Evolutionary conservation across 2,113 vertebrate genomes (phyloP).

Genomic region (Chloebia gouldiae): DNA sequence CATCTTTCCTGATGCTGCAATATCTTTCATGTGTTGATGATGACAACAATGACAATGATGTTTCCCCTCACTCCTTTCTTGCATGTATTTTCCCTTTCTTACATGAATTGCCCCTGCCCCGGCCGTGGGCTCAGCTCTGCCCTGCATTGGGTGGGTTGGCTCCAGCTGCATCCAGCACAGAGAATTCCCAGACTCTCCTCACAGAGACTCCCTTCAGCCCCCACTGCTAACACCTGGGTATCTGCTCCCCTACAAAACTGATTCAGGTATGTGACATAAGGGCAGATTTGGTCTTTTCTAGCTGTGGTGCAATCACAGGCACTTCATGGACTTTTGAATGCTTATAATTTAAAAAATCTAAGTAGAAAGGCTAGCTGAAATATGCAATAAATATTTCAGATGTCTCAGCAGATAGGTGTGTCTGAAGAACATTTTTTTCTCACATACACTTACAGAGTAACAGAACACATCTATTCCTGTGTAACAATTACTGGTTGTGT

Average conservation of each 20-base stretch:
- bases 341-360: neutral
- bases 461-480: neutral
- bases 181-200: neutral
- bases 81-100: fast-evolving
- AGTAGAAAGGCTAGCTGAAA: neutral
- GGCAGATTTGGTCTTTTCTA: neutral
- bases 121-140: fast-evolving
- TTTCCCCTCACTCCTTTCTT: neutral
- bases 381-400: neutral
- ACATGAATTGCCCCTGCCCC: fast-evolving
- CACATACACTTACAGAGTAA: neutral
- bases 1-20: fast-evolving
- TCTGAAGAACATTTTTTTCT: neutral
- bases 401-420: neutral
- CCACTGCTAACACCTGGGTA: too few species aligned
- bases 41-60: fast-evolving
- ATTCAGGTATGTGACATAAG: neutral
- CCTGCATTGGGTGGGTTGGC: neutral
- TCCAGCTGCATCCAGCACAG: neutral
- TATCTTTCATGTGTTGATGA: neutral
- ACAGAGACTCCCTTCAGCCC: neutral
- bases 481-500: neutral
- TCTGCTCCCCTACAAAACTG: fast-evolving
- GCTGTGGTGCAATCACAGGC: neutral
- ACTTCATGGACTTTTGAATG: neutral